Conservation (phyloP, 2,797 vertebrate species). For the Ataeniobius toweri region DNA sequence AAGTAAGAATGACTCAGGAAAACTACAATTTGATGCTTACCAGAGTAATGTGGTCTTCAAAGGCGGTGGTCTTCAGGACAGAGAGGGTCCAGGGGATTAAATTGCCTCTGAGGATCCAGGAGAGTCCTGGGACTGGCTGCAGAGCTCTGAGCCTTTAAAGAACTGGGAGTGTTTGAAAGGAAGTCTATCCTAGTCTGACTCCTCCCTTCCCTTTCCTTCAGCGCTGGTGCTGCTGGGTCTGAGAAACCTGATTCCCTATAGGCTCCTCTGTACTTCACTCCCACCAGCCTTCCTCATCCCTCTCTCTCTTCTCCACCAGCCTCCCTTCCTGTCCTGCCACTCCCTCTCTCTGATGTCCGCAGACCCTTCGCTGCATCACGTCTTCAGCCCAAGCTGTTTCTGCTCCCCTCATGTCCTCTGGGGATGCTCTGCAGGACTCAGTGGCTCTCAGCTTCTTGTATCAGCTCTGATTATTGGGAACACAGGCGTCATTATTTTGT, state of each 20-base stretch:
- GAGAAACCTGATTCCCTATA: constrained; percentile 58
- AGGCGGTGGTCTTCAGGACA: neutral
- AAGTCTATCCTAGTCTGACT: constrained; percentile 47
- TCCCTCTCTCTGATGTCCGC: constrained; percentile 41
- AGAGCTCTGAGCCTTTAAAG: constrained; percentile 44
- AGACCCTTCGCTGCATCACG: constrained; percentile 17
- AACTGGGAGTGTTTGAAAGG: constrained; percentile 45
- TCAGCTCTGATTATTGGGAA: constrained; percentile 24
- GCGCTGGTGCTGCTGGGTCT: constrained; percentile 33
- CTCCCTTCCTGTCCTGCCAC: constrained; percentile 61
- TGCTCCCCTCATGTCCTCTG: constrained; percentile 2
- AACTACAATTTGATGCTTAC: constrained; percentile 38
- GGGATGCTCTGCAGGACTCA: constrained; percentile 12
- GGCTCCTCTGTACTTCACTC: constrained; percentile 41
- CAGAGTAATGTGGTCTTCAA: constrained; percentile 21
- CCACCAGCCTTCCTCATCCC: constrained; percentile 27
- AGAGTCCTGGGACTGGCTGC: constrained; percentile 40
- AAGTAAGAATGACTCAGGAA: constrained; percentile 13
- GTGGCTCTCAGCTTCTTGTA: constrained; percentile 8
- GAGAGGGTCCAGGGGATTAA: constrained; percentile 1
- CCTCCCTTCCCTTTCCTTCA: constrained; percentile 29
- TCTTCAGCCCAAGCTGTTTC: constrained; percentile 3
- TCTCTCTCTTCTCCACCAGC: constrained; percentile 4
- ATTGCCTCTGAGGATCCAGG: constrained; percentile 11
- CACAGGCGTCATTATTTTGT: constrained; percentile 15